These are phyloP conservation scores for Cephus rjabovi DNA, from an alignment of 2,888 invertebrate species.

Conservation along the genomic window DNA sequence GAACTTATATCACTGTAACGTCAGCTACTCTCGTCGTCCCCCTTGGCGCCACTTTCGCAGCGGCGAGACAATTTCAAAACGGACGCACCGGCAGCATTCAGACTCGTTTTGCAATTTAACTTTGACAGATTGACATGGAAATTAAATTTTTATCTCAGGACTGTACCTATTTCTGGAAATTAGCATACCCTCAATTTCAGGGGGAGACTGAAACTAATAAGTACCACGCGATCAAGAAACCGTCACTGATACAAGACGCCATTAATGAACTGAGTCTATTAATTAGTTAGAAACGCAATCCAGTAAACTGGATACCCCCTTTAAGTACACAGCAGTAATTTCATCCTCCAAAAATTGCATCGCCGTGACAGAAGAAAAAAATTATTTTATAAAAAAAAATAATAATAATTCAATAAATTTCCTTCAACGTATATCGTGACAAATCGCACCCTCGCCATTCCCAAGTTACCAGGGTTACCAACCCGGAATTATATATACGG, in stretches of 20 bases:
- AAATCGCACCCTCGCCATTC: background rate
- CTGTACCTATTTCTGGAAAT: background rate
- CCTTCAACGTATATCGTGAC: background rate
- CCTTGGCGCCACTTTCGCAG: background rate
- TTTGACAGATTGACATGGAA: background rate
- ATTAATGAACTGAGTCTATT: constrained; percentile 33
- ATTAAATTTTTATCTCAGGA: background rate
- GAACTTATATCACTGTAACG: background rate
- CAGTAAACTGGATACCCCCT: constrained; percentile 26
- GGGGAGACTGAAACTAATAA: background rate
- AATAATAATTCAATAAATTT: background rate
- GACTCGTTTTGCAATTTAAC: background rate
- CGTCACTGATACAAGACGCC: background rate
- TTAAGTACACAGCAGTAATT: background rate
- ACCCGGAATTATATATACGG: background rate
- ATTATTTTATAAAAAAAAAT: background rate
- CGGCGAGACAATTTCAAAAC: background rate
- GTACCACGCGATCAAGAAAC: background rate
- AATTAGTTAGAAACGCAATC: constrained; percentile 55
- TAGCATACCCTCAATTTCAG: background rate
- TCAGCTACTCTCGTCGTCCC: background rate
- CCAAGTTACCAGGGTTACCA: background rate
- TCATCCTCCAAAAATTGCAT: background rate
- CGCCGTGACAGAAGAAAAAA: background rate
- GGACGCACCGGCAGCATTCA: background rate